Evolutionary conservation across 92 coral and sea anemone species (phyloP), one percentile per base, ranked within the genome.

Genomic region (Desmophyllum pertusum): DNA sequence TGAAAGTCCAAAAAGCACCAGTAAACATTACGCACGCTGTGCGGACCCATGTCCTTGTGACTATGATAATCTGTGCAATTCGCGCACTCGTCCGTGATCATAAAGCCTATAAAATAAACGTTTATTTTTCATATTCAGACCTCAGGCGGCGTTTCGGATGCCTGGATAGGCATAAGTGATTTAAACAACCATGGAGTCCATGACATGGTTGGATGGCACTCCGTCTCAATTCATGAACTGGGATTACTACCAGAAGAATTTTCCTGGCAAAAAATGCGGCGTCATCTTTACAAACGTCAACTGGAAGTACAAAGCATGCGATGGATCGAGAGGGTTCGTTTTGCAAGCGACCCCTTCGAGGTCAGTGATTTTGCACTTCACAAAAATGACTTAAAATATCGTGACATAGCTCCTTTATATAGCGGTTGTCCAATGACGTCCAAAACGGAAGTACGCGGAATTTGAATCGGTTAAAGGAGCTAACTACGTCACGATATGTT

Each of bases 151-250:
- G 93, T 75, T 0, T 78, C 91, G 17, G 96, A 85, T 27, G 95
- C 99, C 42, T 97, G 99, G 99, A 88, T 97, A 51, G 99, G 99
- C 18, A 82, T 94, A 57, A 95, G 98, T 42, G 99, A 97, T 75
- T 69, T 75, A 43, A 92, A 86, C 45, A 88, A 89, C 48, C 89
- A 83, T 0, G 92, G 80, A 9, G 73, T 83, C n/a, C 65, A 86
- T 89, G 76, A 80, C 93, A 29, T 94, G 99, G 99, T 76, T 96
- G 15, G 98, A 94, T 65, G 98, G 99, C 10, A 92, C 82, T 27
- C 75, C 93, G 8, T 77, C 86, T 41, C 85, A 81, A 40, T 96
- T 81, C 77, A 52, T 85, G 67, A 87, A 94, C 76, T 94, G 96
- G 95, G 81, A 85, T 53, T 94, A 80, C 81, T 81, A 46, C 23